phyloP scores from a whole-genome alignment of 2,113 vertebrate genomes.

The Tragelaphus scriptus region DNA sequence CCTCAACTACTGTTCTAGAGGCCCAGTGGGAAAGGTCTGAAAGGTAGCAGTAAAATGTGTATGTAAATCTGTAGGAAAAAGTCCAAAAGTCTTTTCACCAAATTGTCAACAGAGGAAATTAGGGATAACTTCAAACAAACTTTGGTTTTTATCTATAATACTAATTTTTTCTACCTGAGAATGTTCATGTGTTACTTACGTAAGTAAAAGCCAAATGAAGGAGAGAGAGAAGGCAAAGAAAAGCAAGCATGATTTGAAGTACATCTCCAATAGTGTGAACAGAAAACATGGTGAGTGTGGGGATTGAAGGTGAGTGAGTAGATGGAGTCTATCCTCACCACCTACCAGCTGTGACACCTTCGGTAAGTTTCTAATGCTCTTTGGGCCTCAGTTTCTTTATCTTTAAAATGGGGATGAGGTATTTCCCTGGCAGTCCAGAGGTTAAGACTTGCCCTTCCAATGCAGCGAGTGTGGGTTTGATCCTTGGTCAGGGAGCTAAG shows the following conservation, averaged over 20 bases:
- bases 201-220: neutral
- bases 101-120: neutral
- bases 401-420: neutral
- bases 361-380: neutral
- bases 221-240: neutral
- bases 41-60: neutral
- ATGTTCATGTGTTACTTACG: neutral
- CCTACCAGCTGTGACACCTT: neutral
- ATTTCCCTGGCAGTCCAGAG: neutral
- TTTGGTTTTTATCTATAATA: neutral
- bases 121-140: neutral
- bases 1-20: neutral
- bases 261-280: neutral
- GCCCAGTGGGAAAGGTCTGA: neutral
- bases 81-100: neutral
- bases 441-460: neutral
- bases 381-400: neutral
- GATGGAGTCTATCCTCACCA: neutral
- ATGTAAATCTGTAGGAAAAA: neutral
- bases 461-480: fast-evolving
- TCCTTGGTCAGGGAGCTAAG: neutral
- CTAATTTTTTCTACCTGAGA: neutral
- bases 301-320: neutral
- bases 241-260: neutral
- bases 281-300: neutral